Percentiles rank a stretch among this genome's conserved stretches.
Evolutionary conservation across 2,888 invertebrate species (phyloP).

Genomic region (Heliconius cydno): DNA sequence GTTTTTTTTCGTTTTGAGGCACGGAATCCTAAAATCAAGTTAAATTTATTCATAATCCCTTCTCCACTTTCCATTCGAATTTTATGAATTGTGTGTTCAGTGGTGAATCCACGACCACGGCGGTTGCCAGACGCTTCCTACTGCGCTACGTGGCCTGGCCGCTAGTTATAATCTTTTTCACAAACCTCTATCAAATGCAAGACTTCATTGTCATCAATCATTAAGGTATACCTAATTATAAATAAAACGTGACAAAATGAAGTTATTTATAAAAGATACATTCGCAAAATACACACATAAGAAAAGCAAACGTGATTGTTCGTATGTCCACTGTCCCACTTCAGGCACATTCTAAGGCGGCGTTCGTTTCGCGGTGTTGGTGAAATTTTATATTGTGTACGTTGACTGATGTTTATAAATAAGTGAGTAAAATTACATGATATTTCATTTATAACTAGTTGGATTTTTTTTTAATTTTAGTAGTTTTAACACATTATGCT

Average conservation of each 20-base stretch:
- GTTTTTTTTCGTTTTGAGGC: no score
- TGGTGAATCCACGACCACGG: background rate
- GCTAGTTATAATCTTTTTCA: no score
- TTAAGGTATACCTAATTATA: background rate
- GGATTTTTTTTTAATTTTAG: no score
- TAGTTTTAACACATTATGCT: no score
- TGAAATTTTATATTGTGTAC: conserved; percentile 9
- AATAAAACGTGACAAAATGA: conserved; percentile 11
- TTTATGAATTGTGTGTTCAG: background rate
- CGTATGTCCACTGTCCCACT: background rate
- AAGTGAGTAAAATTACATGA: conserved; percentile 8
- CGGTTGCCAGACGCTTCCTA: background rate
- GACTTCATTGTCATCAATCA: conserved; percentile 8
- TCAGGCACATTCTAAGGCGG: background rate
- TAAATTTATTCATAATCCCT: background rate
- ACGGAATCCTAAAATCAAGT: no score
- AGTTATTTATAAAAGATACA: conserved; percentile 9
- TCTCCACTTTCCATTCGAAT: background rate
- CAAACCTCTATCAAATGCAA: background rate
- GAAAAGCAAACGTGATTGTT: conserved; percentile 1
- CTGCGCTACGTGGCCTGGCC: background rate
- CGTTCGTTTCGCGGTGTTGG: conserved; percentile 3
- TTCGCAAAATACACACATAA: conserved; percentile 1
- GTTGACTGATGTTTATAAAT: conserved; percentile 13
- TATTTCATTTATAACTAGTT: no score